Percentiles rank a stretch among this genome's conserved stretches.
phyloP scores from a whole-genome alignment of 1,140 invertebrate genomes.

The Platorchestia sp. region DNA sequence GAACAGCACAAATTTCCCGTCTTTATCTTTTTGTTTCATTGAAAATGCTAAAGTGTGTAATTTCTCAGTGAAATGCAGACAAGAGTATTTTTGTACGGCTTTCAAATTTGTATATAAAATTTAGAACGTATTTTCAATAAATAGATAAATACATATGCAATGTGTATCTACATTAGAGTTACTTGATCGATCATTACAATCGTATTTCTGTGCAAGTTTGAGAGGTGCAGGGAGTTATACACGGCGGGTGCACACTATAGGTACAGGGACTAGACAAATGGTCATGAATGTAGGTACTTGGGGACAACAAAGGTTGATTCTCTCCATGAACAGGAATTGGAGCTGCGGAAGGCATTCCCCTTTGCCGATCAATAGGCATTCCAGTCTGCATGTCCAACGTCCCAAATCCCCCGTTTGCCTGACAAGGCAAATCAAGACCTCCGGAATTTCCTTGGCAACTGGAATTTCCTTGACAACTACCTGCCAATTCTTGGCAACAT shows the following conservation, averaged over 20 bases:
- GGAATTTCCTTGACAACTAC: constrained; percentile 4
- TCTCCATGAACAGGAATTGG: constrained; percentile 32
- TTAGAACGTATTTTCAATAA: background rate
- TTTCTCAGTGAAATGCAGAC: background rate
- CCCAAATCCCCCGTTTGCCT: background rate
- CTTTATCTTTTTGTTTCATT: background rate
- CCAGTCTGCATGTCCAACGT: background rate
- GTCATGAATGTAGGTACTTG: constrained; percentile 22
- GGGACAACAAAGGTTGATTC: constrained; percentile 26
- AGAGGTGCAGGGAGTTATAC: constrained; percentile 44
- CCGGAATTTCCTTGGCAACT: constrained; percentile 16
- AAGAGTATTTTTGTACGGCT: too few relatives aligned
- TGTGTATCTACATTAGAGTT: background rate
- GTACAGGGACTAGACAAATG: constrained; percentile 20
- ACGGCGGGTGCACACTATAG: constrained; percentile 34
- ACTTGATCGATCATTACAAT: constrained; percentile 20
- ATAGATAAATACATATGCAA: background rate
- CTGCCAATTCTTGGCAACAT: constrained; percentile 42
- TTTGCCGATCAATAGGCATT: background rate
- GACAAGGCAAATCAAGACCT: background rate
- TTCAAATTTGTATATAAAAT: background rate
- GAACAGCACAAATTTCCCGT: background rate
- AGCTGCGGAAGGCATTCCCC: background rate
- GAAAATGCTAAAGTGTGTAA: background rate
- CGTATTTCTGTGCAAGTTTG: constrained; percentile 52